These are phyloP conservation scores for Agrotis ipsilon DNA, from an alignment of 2,888 invertebrate genomes.

Conservation along the genomic window DNA sequence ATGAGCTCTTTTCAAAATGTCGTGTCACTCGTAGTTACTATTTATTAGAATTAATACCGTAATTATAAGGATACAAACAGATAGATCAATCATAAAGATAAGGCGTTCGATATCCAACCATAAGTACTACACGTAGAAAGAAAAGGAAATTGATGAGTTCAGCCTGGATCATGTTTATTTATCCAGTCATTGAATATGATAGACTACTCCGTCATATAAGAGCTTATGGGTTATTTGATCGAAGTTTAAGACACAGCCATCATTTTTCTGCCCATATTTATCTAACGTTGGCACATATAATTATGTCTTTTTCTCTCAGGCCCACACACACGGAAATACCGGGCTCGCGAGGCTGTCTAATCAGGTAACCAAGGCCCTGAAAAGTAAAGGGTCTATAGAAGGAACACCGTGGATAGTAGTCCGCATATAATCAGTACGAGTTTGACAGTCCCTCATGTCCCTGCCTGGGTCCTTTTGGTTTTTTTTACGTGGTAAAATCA, in stretches of 20 bases:
- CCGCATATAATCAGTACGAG: too few species aligned
- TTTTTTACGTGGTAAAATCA: too few species aligned
- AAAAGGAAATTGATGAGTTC: constrained; percentile 44
- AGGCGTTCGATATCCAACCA: constrained; percentile 36
- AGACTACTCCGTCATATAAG: constrained; percentile 37
- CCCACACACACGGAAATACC: too few species aligned
- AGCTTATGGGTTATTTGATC: constrained; percentile 28
- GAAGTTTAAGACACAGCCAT: constrained; percentile 3
- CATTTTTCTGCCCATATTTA: background rate
- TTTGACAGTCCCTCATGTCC: too few species aligned
- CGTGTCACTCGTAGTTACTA: background rate
- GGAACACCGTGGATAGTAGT: too few species aligned
- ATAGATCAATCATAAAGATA: constrained; percentile 44
- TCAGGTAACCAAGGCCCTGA: too few species aligned
- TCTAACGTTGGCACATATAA: too few species aligned
- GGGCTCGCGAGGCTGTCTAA: too few species aligned
- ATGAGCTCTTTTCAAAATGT: background rate
- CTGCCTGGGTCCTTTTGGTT: too few species aligned
- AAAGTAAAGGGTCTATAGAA: too few species aligned
- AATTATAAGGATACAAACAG: constrained; percentile 16
- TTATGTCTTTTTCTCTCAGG: background rate
- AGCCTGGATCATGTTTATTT: constrained; percentile 34
- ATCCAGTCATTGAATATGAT: constrained; percentile 41
- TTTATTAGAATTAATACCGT: constrained; percentile 13
- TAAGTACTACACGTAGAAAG: constrained; percentile 16